These are phyloP conservation scores for Nymphalis io DNA, from an alignment of 1,140 invertebrate genomes.

Conservation along the genomic window DNA sequence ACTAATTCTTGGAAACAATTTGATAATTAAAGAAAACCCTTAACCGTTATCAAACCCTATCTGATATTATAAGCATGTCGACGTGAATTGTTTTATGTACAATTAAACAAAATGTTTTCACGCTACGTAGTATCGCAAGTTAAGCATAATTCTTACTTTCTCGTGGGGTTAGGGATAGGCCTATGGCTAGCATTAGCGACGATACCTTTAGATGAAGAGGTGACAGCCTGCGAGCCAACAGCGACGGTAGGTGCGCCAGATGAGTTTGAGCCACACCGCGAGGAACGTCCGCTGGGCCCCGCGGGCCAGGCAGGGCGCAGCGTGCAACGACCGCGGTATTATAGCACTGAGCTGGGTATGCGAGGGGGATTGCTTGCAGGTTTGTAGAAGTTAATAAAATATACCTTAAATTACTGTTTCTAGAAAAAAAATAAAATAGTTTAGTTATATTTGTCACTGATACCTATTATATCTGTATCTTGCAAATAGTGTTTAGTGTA, in stretches of 20 bases:
- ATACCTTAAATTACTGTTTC: no score
- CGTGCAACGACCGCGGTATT: slow-evolving; percentile 91
- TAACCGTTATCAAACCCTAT: neutral
- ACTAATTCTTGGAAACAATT: neutral
- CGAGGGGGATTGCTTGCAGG: slow-evolving; percentile 88
- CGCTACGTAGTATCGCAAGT: slow-evolving; percentile 73
- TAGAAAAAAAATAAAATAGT: no score
- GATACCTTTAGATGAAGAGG: slow-evolving; percentile 63
- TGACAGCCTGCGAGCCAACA: slow-evolving; percentile 37
- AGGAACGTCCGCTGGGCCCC: slow-evolving; percentile 56
- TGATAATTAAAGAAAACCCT: neutral
- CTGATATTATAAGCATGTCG: neutral
- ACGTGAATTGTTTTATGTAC: neutral
- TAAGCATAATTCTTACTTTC: slow-evolving; percentile 76
- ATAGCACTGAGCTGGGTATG: slow-evolving; percentile 95
- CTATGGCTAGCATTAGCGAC: slow-evolving; percentile 66
- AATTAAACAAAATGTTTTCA: slow-evolving; percentile 53
- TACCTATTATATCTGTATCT: no score
- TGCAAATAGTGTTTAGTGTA: neutral
- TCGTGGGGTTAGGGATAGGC: slow-evolving; percentile 68
- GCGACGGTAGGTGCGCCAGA: slow-evolving; percentile 41
- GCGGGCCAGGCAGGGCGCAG: slow-evolving; percentile 61
- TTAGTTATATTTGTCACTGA: no score
- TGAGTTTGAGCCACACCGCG: slow-evolving; percentile 69
- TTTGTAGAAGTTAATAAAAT: slow-evolving; percentile 10